Percentiles rank a stretch among this genome's conserved stretches.
Evolutionary conservation across 2,113 vertebrate species (phyloP).

Genomic region (Oreochromis tanganicae): DNA sequence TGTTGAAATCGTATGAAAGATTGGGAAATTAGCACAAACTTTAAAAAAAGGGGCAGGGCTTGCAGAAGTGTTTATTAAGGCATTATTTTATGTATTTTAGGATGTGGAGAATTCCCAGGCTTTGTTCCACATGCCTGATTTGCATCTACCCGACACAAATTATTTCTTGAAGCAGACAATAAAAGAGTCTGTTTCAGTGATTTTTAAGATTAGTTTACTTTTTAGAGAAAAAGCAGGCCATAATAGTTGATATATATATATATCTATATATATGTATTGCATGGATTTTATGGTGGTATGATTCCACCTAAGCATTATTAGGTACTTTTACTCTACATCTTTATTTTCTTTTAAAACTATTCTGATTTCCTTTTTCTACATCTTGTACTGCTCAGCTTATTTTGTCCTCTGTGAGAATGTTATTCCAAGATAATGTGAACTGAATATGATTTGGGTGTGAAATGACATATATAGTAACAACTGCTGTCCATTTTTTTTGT

Average conservation of each 20-base stretch:
- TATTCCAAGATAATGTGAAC: background rate
- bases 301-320: background rate
- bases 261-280: background rate
- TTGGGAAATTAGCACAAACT: background rate
- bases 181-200: background rate
- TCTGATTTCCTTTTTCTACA: background rate
- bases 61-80: background rate
- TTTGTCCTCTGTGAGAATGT: background rate
- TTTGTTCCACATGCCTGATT: background rate
- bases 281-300: background rate
- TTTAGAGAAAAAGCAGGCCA: background rate
- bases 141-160: background rate
- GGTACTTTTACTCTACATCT: background rate
- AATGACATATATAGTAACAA: background rate
- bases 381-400: background rate
- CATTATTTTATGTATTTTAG: background rate
- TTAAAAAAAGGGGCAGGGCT: background rate
- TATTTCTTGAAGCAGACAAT: background rate
- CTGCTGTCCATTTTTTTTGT: background rate
- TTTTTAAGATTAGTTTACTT: background rate
- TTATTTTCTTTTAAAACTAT: background rate
- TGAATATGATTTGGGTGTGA: background rate
- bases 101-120: too few relatives aligned
- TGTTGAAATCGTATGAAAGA: background rate
- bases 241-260: background rate